These are phyloP conservation scores for Carapus acus DNA, from an alignment of 2,797 vertebrate species.

Conservation along the genomic window DNA sequence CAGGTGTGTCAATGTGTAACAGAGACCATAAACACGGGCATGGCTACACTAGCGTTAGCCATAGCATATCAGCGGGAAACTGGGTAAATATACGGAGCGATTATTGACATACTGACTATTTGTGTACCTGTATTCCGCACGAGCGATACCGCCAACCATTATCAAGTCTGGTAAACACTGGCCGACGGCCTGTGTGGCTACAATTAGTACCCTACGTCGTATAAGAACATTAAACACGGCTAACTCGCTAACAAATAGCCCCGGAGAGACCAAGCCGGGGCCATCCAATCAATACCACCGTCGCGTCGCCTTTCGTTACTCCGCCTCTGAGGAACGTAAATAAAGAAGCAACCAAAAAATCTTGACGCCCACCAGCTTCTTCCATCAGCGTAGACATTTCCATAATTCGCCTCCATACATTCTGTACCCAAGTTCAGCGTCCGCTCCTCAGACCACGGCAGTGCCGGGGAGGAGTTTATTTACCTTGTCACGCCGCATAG, in stretches of 20 bases:
- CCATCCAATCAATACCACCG: no score
- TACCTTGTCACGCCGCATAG: constrained; percentile 4
- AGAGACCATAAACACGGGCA: constrained; percentile 1
- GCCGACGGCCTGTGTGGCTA: constrained; percentile 28
- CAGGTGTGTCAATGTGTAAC: constrained; percentile 34
- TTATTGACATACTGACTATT: not conserved
- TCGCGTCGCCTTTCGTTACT: not conserved
- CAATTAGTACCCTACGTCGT: constrained; percentile 27
- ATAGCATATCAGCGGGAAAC: not conserved
- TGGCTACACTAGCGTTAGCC: constrained; percentile 7
- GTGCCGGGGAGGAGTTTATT: constrained; percentile 44
- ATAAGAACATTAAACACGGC: not conserved
- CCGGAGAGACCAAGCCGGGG: not conserved
- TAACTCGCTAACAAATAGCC: constrained; percentile 29
- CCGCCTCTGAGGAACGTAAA: not conserved
- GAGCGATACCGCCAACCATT: not conserved
- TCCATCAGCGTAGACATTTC: constrained; percentile 64
- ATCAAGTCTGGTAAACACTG: not conserved
- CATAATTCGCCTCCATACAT: constrained; percentile 43
- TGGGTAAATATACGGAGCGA: not conserved
- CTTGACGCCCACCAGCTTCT: constrained; percentile 57
- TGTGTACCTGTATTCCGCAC: no score
- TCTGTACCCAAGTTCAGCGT: constrained; percentile 45
- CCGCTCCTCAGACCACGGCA: constrained; percentile 48
- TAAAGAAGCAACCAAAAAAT: constrained; percentile 4